Evolutionary conservation across 2,888 invertebrate genomes (phyloP).

Genomic region (Cataglyphis rosenhaueri): DNA sequence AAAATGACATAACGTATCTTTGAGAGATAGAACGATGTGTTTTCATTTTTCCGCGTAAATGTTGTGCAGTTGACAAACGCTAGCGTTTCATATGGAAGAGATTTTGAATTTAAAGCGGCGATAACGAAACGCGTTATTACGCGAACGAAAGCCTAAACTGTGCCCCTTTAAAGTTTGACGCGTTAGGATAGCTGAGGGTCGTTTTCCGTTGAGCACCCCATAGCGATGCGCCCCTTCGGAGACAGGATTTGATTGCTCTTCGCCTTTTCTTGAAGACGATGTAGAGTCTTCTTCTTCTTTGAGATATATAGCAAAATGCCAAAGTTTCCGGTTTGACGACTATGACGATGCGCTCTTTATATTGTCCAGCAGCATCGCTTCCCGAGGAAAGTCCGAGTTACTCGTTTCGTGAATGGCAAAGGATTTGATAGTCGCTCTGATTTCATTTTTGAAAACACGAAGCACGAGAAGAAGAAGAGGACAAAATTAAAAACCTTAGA

Average conservation of each 20-base stretch:
- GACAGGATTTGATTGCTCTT: conserved; percentile 59
- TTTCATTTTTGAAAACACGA: conserved; percentile 36
- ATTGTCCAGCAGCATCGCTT: conserved; percentile 45
- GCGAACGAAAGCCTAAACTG: conserved; percentile 56
- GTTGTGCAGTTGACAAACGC: not conserved
- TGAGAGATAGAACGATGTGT: not conserved
- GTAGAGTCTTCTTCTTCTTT: conserved; percentile 36
- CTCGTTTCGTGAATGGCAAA: conserved; percentile 61
- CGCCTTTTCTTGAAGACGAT: conserved; percentile 50
- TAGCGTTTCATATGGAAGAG: conserved; percentile 7
- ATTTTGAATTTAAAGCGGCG: conserved; percentile 65
- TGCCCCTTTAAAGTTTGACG: conserved; percentile 60
- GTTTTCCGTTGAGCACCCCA: conserved; percentile 47
- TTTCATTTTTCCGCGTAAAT: not conserved
- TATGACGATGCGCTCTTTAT: conserved; percentile 55
- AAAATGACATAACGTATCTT: not conserved
- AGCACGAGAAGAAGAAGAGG: not conserved
- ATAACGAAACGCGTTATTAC: conserved; percentile 63
- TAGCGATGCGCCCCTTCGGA: conserved; percentile 56
- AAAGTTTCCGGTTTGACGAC: conserved; percentile 62
- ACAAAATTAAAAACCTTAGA: conserved; percentile 27
- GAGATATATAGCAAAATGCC: conserved; percentile 58
- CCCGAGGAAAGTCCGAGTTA: conserved; percentile 59
- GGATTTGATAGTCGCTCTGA: conserved; percentile 61
- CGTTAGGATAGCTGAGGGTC: conserved; percentile 48